These are phyloP conservation scores for Euproctis similis DNA, from an alignment of 2,888 invertebrate genomes.

Conservation along the genomic window DNA sequence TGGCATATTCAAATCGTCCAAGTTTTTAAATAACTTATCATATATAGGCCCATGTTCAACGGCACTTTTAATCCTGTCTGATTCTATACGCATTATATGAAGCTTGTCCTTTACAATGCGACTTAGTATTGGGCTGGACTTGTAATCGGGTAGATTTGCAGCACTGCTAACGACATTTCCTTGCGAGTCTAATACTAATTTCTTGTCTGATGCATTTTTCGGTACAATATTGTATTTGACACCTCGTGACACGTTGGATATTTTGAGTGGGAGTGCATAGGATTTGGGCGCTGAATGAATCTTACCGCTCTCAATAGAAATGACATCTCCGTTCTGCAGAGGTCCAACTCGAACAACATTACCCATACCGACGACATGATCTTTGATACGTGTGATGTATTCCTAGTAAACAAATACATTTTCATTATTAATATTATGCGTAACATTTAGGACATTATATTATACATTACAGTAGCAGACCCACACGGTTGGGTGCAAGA, in stretches of 20 bases:
- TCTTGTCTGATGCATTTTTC: constrained; percentile 69
- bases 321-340: constrained; percentile 62
- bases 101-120: constrained; percentile 69
- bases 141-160: constrained; percentile 66
- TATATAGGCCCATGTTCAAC: constrained; percentile 77
- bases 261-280: constrained; percentile 65
- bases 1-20: constrained; percentile 70
- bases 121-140: constrained; percentile 65
- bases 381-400: constrained; percentile 76
- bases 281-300: constrained; percentile 57
- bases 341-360: constrained; percentile 79
- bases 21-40: constrained; percentile 72
- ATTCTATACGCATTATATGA: constrained; percentile 70
- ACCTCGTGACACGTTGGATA: constrained; percentile 64
- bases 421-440: not conserved
- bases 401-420: constrained; percentile 41
- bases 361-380: constrained; percentile 84
- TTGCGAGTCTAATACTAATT: constrained; percentile 62
- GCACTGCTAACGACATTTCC: constrained; percentile 70
- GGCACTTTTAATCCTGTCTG: constrained; percentile 75
- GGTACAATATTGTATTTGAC: constrained; percentile 69
- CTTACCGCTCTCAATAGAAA: constrained; percentile 61
- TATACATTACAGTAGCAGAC: too few species aligned
- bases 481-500: too few species aligned
- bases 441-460: too few species aligned